These are phyloP conservation scores for Naja naja DNA, from an alignment of 2,113 vertebrate genomes.

Conservation along the genomic window DNA sequence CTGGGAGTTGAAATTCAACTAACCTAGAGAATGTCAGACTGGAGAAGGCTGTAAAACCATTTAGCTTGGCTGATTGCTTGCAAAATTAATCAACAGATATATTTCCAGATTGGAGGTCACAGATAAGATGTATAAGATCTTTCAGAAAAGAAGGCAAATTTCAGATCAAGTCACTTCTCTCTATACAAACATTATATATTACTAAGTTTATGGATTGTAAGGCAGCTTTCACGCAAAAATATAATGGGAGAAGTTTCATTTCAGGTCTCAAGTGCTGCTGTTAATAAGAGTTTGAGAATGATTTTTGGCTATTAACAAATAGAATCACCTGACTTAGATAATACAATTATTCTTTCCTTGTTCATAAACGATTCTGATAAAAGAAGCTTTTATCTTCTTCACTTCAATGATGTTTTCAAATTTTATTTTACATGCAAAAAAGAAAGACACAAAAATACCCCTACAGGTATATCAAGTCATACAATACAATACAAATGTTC, in stretches of 20 bases:
- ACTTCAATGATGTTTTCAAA: neutral
- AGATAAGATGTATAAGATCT: neutral
- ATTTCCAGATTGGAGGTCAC: neutral
- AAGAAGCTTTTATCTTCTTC: neutral
- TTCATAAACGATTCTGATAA: neutral
- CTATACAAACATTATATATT: neutral
- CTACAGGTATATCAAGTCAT: neutral
- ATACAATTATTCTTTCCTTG: neutral
- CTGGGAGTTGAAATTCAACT: neutral
- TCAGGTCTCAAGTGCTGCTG: neutral
- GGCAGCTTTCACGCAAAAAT: neutral
- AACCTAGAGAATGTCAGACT: neutral
- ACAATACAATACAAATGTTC: neutral
- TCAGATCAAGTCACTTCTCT: neutral
- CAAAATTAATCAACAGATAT: neutral
- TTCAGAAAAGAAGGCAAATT: neutral
- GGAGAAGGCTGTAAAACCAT: neutral
- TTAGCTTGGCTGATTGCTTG: neutral
- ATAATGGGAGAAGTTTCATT: neutral
- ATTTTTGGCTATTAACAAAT: neutral
- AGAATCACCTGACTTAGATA: neutral
- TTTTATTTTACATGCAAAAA: neutral
- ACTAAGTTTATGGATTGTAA: neutral
- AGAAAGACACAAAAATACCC: neutral
- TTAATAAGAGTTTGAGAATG: neutral